These are phyloP conservation scores for Sakesphorus luctuosus DNA, from an alignment of 2,113 vertebrate genomes.

Conservation along the genomic window DNA sequence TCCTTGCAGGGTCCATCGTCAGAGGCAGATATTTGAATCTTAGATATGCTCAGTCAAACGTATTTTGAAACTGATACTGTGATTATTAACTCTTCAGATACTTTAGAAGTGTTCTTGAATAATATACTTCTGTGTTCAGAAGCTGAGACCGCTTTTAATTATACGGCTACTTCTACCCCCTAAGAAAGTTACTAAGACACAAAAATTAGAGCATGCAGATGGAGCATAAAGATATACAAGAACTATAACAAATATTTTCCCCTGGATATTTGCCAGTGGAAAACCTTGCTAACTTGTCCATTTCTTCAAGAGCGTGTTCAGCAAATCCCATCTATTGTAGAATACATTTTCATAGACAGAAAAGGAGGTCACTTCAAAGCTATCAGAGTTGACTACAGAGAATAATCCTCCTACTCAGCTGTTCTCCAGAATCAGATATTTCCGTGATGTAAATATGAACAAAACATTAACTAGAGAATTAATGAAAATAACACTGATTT, in stretches of 20 bases:
- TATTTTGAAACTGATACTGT: conserved; percentile 24
- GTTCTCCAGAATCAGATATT: conserved; percentile 25
- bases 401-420: conserved; percentile 53
- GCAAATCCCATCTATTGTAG: conserved; percentile 24
- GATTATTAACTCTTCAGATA: background rate
- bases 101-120: conserved; percentile 11
- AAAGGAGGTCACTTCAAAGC: conserved; percentile 31
- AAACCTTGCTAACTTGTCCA: conserved; percentile 46
- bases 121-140: background rate
- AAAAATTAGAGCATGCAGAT: conserved; percentile 16
- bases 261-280: conserved; percentile 47
- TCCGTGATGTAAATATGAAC: conserved; percentile 28
- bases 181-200: background rate
- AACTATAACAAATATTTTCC: conserved; percentile 24
- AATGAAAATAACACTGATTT: conserved; percentile 40
- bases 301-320: conserved; percentile 43
- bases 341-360: conserved; percentile 29
- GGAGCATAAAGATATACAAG: conserved; percentile 22
- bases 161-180: background rate
- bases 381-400: conserved; percentile 24
- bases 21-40: conserved; percentile 27
- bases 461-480: conserved; percentile 44
- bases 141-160: background rate
- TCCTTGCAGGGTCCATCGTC: background rate
- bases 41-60: background rate